Evolutionary conservation across 92 coral and sea anemone genomes (phyloP), one percentile per base, ranked within the genome.

Genomic region (Parazoanthus swiftii): DNA sequence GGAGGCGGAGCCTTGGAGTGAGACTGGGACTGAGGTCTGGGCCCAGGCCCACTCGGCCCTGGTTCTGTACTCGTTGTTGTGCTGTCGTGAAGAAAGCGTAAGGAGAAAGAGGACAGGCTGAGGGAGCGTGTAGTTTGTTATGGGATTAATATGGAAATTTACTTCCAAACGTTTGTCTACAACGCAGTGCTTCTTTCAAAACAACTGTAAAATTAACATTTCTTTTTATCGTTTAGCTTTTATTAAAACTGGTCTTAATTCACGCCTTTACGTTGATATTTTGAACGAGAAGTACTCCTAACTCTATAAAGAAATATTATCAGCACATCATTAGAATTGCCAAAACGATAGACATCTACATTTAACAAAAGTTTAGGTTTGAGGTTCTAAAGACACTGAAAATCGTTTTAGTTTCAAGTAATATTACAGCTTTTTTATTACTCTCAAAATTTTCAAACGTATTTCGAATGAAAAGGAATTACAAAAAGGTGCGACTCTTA

Each of bases 31-130:
- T 89, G 82, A 86, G 96, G 93, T 81, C 96, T 86, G 88, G 93
- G 86, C 74, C 91, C 88, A 14, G 85, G 90, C 89, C 93, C 93
- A 79, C 98, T 93, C 67, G 96, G 94, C 77, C 96, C 96, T 59
- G 93, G 93, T 89, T 95, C 99, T 58, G 97, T 90, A 58, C 82
- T 84, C 43, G 68, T 82, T 21, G 85, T 54, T 82, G 92, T 85
- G 48, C 93, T 90, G 79, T 86, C 75, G 74, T 79, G 88, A 78
- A 44, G 63, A 67, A 86, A 42, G 77, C n/a, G 73, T 33, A 39
- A 58, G 65, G 36, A 59, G 80, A 77, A 16, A 59, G 66, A 54
- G 26, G 73, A 84, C 48, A 46, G 43, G 68, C 87, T 26, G 37
- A 84, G 44, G 75, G 25, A 46, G 50, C 48, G 87, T 84, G 33